Evolutionary conservation across 2,113 vertebrate species (phyloP), one percentile per base, ranked within the genome.

Genomic region (Triplophysa rosa): DNA sequence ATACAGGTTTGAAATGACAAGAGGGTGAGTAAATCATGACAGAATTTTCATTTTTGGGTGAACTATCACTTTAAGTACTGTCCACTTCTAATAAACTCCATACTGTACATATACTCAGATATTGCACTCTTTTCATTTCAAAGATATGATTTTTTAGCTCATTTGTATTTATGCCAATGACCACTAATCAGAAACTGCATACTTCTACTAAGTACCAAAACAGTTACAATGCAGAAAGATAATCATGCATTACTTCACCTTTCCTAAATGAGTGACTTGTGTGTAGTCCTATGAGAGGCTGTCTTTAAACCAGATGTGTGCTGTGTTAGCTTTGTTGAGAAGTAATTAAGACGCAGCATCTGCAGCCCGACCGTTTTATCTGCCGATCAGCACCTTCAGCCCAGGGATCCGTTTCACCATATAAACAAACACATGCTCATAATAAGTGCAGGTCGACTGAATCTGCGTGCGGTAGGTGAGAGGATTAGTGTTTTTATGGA

Each of bases 401-500:
- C 17, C 12, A 23, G 37, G 14, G 56, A 61, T 59, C 59, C 64
- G 21, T 63, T 49, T 69, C 12, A 33, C 21, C 17, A 26, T 47
- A 47, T 45, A 33, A 17, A 26, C 37, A 21, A n/a, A 74, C 58
- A 63, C 61, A 63, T 29, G 26, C 11, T 52, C 16, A 61, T 12
- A 42, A 17, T 54, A 63, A 19, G 58, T 42, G 70, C 54, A 73
- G 23, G 33, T 8, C 58, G 54, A 33, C n/a, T 74, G 58, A 62
- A 47, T 74, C 14, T 0, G 24, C 33, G 14, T 47, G 7, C 10
- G 19, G 58, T 37, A 49, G 45, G 33, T 79, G 67, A 71, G 59
- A 37, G 64, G 78, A 71, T 64, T 79, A 72, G 54, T 72, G 70
- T 70, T 69, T 54, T 79, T 49, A 52, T 56, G 13, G 52, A 23